phyloP scores from a whole-genome alignment of 2,888 invertebrate species.

The Euzophera pinguis region DNA sequence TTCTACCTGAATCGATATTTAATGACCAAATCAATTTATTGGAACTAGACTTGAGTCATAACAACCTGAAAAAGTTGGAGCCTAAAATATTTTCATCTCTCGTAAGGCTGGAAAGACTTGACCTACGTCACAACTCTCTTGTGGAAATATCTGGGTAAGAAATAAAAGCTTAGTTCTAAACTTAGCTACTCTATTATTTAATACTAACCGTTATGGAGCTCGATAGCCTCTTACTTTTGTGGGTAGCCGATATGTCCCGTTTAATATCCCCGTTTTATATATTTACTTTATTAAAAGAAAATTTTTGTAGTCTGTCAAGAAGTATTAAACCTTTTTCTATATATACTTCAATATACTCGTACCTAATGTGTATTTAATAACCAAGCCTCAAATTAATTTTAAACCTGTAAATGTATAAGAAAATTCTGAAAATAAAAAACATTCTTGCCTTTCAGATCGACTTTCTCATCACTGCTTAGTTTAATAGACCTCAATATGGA shows the following conservation, averaged over 20 bases:
- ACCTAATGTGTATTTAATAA: too few relatives aligned
- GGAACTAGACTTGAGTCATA: conserved; percentile 83
- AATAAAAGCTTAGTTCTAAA: neutral
- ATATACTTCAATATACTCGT: too few relatives aligned
- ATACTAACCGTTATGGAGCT: too few relatives aligned
- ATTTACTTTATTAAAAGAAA: too few relatives aligned
- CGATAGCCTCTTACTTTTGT: too few relatives aligned
- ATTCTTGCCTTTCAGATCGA: conserved; percentile 43
- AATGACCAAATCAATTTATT: conserved; percentile 81
- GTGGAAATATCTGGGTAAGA: conserved; percentile 79
- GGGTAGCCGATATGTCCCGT: too few relatives aligned
- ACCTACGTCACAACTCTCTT: conserved; percentile 83
- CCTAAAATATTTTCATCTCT: conserved; percentile 79
- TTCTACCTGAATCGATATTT: conserved; percentile 82
- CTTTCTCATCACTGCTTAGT: conserved; percentile 75
- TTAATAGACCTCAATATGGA: conserved; percentile 73
- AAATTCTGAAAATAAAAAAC: neutral
- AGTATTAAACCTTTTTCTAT: too few relatives aligned
- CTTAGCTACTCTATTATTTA: too few relatives aligned
- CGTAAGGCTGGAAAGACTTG: conserved; percentile 77
- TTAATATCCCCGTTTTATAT: too few relatives aligned
- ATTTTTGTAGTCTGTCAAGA: too few relatives aligned
- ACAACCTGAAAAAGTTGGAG: conserved; percentile 80
- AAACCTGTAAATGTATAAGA: neutral
- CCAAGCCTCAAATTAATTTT: too few relatives aligned